phyloP scores from a whole-genome alignment of 2,797 vertebrate genomes.

The Carapus acus region DNA sequence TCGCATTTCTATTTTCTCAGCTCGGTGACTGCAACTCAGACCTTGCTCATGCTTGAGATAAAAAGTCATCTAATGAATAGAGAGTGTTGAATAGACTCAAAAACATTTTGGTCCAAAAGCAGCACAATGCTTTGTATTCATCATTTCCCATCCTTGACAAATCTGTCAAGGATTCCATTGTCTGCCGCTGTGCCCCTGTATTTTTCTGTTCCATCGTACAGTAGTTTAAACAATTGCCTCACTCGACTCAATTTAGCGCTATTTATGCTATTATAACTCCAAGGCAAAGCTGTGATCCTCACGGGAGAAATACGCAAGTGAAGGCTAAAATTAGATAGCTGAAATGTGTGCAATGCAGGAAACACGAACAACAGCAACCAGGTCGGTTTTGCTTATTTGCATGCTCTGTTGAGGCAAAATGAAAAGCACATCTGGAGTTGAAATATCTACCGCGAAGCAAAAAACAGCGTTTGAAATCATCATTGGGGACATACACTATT shows the following conservation, averaged over 20 bases:
- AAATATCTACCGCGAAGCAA: slow-evolving; percentile 17
- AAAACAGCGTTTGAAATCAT: slow-evolving; percentile 19
- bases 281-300: slow-evolving; percentile 46
- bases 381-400: slow-evolving; percentile 26
- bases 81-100: slow-evolving; percentile 47
- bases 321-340: slow-evolving; percentile 55
- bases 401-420: slow-evolving; percentile 18
- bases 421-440: slow-evolving; percentile 10
- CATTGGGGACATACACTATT: slow-evolving; percentile 16
- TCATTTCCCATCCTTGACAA: too few relatives aligned
- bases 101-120: slow-evolving; percentile 44
- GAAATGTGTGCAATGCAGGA: slow-evolving; percentile 38
- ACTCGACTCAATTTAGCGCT: slow-evolving; percentile 38
- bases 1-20: slow-evolving; percentile 34
- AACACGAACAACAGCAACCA: slow-evolving; percentile 34
- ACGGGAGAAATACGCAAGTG: slow-evolving; percentile 31
- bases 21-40: slow-evolving; percentile 38
- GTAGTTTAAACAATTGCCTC: slow-evolving; percentile 26
- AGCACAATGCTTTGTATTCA: slow-evolving; percentile 46
- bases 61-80: slow-evolving; percentile 46
- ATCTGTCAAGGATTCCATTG: slow-evolving; percentile 21
- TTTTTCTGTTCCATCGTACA: slow-evolving; percentile 9
- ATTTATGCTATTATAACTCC: slow-evolving; percentile 28
- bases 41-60: slow-evolving; percentile 27
- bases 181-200: too few relatives aligned